Percentiles rank a stretch among this genome's conserved stretches.
phyloP scores from a whole-genome alignment of 1,140 invertebrate genomes.

The Mamestra configurata region DNA sequence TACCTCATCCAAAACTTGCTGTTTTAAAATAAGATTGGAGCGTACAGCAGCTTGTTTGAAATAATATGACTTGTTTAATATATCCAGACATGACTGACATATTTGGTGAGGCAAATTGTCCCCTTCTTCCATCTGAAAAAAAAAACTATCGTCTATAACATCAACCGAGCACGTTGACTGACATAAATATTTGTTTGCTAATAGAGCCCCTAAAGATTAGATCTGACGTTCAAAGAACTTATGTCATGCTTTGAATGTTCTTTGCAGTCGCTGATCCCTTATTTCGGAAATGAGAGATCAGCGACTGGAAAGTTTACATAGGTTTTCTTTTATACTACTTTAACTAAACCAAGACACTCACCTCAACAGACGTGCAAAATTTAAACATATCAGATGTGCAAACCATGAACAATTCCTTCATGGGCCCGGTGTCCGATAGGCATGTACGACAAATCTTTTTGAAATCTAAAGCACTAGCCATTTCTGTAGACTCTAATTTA shows the following conservation, averaged over 20 bases:
- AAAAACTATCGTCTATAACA: too few species aligned
- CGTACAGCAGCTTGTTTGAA: conserved; percentile 84
- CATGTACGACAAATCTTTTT: conserved; percentile 84
- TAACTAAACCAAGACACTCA: conserved; percentile 55
- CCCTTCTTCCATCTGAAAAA: conserved; percentile 75
- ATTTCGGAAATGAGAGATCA: too few species aligned
- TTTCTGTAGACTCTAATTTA: conserved; percentile 44
- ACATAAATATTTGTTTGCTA: too few species aligned
- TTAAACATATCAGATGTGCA: conserved; percentile 83
- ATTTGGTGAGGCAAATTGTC: conserved; percentile 81
- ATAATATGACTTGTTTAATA: conserved; percentile 83
- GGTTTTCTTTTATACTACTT: neutral
- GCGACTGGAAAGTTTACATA: neutral
- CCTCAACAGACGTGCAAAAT: conserved; percentile 86
- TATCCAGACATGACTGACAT: conserved; percentile 79
- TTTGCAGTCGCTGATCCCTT: too few species aligned
- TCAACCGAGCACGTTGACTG: too few species aligned
- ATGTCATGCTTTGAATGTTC: too few species aligned
- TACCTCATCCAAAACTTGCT: conserved; percentile 61
- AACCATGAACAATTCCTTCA: conserved; percentile 81
- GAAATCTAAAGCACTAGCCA: conserved; percentile 77
- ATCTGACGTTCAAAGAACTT: too few species aligned
- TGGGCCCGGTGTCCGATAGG: conserved; percentile 75
- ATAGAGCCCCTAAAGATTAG: too few species aligned
- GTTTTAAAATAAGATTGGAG: conserved; percentile 80